Conservation (phyloP, 2,888 invertebrate genomes). For the Ichneumoninae sp. region DNA sequence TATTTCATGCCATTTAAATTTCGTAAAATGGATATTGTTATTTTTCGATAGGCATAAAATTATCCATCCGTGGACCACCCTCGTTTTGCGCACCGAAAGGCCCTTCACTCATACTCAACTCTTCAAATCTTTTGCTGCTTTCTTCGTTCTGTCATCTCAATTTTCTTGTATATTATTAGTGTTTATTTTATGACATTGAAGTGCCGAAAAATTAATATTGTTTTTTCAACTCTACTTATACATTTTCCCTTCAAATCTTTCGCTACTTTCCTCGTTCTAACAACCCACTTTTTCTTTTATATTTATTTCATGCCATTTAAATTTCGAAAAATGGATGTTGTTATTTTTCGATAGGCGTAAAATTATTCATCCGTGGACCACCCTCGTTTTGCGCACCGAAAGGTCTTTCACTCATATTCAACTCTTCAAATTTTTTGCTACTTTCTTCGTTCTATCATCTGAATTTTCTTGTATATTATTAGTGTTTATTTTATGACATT, state of each 20-base stretch:
- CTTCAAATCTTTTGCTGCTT: conserved; percentile 8
- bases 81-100: neutral
- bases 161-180: too few relatives aligned
- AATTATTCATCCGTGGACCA: conserved; percentile 57
- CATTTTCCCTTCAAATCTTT: conserved; percentile 27
- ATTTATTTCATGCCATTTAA: neutral
- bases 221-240: too few relatives aligned
- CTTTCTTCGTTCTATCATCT: neutral
- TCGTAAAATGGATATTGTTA: too few relatives aligned
- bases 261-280: neutral
- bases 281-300: neutral
- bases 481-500: neutral
- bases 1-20: too few relatives aligned
- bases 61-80: conserved; percentile 55
- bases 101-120: neutral
- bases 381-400: neutral
- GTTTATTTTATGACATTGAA: too few relatives aligned
- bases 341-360: conserved; percentile 55
- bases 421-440: conserved; percentile 5
- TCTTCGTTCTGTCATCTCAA: neutral
- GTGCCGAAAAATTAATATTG: too few relatives aligned
- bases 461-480: neutral
- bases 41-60: conserved; percentile 59
- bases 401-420: neutral
- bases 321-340: neutral